These are phyloP conservation scores for Drosophila fuyamai DNA, from an alignment of 1,140 invertebrate genomes.

Conservation along the genomic window DNA sequence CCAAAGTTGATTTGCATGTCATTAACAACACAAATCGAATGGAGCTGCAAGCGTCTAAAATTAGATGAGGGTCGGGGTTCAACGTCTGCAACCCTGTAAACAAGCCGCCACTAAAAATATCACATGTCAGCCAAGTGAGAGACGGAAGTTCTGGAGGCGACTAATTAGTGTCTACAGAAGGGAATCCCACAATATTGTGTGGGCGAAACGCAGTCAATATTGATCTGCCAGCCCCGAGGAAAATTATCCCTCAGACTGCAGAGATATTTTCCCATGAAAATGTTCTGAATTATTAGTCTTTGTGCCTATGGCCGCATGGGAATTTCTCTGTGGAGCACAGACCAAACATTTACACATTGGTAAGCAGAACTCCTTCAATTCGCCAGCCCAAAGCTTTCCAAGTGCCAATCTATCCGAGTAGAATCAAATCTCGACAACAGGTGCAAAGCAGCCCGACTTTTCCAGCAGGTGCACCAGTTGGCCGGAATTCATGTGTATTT, in stretches of 20 bases:
- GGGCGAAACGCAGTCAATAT: constrained; percentile 14
- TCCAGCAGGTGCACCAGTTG: neutral
- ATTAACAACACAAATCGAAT: constrained; percentile 60
- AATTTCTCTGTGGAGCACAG: constrained; percentile 2
- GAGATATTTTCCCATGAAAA: constrained; percentile 46
- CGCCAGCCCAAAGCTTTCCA: neutral
- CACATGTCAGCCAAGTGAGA: constrained; percentile 57
- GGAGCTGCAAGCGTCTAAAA: constrained; percentile 59
- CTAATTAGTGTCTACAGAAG: constrained; percentile 58
- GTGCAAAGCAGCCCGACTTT: constrained; percentile 19
- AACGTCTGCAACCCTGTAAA: constrained; percentile 48
- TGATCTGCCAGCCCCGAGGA: constrained; percentile 23
- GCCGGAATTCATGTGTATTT: constrained; percentile 33
- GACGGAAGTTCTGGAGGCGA: constrained; percentile 31
- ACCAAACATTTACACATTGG: constrained; percentile 16
- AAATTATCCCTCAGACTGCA: constrained; percentile 8
- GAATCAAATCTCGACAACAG: constrained; percentile 34
- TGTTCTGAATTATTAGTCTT: constrained; percentile 24
- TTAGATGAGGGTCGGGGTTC: constrained; percentile 41
- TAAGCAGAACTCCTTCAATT: constrained; percentile 24
- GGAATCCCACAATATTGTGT: constrained; percentile 7
- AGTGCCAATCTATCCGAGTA: constrained; percentile 12
- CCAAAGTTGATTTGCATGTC: constrained; percentile 78
- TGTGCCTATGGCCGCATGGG: constrained; percentile 11
- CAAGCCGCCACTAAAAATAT: constrained; percentile 73